phyloP scores from a whole-genome alignment of 2,797 vertebrate genomes.

The Hippoglossus hippoglossus region DNA sequence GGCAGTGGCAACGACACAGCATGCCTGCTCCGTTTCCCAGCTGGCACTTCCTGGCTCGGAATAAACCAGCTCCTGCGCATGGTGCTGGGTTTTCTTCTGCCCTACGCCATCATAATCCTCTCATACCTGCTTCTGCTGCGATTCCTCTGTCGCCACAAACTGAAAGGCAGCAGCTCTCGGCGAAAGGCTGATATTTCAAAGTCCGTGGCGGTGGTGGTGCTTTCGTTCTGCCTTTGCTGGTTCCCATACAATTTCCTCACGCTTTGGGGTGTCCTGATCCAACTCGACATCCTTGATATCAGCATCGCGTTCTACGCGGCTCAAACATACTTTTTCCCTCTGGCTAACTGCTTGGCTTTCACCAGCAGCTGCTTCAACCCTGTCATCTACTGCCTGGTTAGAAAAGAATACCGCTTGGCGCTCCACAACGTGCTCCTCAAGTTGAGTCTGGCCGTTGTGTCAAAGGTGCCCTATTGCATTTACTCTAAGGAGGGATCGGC shows the following conservation, averaged over 20 bases:
- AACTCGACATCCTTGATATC: constrained; percentile 79
- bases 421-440: constrained; percentile 73
- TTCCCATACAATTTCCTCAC: constrained; percentile 87
- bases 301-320: constrained; percentile 76
- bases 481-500: constrained; percentile 48
- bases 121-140: constrained; percentile 84
- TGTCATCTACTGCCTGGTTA: constrained; percentile 85
- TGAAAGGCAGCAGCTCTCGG: constrained; percentile 61
- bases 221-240: constrained; percentile 87
- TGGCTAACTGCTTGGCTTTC: constrained; percentile 87
- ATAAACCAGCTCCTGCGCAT: constrained; percentile 86
- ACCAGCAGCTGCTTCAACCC: constrained; percentile 89
- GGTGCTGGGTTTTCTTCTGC: constrained; percentile 84
- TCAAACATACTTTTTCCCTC: constrained; percentile 84
- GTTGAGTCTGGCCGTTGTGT: constrained; percentile 58
- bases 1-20: constrained; percentile 75
- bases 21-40: constrained; percentile 85
- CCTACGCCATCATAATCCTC: constrained; percentile 77
- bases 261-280: constrained; percentile 84
- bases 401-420: constrained; percentile 77
- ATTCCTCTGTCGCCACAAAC: constrained; percentile 81
- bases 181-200: constrained; percentile 73
- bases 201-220: constrained; percentile 82
- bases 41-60: constrained; percentile 80
- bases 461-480: constrained; percentile 68